Conservation (phyloP, 1,140 invertebrate genomes). For the Drosophila fuyamai region DNA sequence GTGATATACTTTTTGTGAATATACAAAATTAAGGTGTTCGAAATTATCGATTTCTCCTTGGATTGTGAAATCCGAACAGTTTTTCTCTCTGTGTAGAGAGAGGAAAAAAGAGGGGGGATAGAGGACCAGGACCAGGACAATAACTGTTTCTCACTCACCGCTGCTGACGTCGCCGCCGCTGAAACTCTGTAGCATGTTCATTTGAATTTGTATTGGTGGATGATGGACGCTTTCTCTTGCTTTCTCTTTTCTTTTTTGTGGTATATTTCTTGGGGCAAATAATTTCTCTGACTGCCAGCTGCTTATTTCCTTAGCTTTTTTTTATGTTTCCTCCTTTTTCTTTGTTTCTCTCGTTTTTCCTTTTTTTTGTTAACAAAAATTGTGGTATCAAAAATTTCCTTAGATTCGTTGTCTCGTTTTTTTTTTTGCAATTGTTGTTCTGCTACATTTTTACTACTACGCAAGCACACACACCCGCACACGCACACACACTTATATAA, state of each 20-base stretch:
- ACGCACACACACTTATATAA: constrained; percentile 45
- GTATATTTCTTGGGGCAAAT: constrained; percentile 54
- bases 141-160: constrained; percentile 69
- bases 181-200: constrained; percentile 83
- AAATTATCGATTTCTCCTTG: no score
- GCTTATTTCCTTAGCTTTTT: constrained; percentile 21
- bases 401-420: constrained; percentile 46
- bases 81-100: constrained; percentile 16
- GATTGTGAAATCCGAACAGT: neutral
- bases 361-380: constrained; percentile 36
- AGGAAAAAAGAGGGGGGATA: neutral
- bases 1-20: no score
- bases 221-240: constrained; percentile 17
- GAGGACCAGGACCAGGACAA: constrained; percentile 7
- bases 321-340: constrained; percentile 12
- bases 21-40: no score
- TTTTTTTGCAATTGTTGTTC: constrained; percentile 7
- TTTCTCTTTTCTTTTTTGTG: constrained; percentile 21
- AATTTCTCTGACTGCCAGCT: constrained; percentile 44
- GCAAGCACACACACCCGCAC: constrained; percentile 20
- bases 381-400: constrained; percentile 34
- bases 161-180: constrained; percentile 69
- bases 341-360: neutral
- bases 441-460: constrained; percentile 47
- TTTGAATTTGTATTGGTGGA: constrained; percentile 56